Evolutionary conservation across 2,797 vertebrate genomes (phyloP), one percentile per base, ranked within the genome.

Genomic region (Characodon lateralis): DNA sequence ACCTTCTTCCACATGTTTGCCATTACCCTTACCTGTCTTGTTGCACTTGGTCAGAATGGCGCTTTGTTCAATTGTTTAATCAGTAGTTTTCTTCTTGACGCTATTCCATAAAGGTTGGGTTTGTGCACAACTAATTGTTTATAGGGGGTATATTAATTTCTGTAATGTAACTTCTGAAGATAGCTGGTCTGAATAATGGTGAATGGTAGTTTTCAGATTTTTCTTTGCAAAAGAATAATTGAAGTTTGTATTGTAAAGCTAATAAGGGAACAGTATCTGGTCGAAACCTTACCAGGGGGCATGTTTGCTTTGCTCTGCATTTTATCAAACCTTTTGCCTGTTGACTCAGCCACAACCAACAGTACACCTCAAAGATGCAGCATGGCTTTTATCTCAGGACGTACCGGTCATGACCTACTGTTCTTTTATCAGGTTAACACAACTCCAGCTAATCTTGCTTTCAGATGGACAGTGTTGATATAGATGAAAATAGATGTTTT

Each of bases 381-480:
- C 89, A 85, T 83, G 81, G 82, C 76, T 81, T 89, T 87, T 88
- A 91, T 89, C 90, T 94, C 92, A 94, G 92, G 92, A 91, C 78
- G 76, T 76, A 86, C 26, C 72, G 80, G 63, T 75, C 70, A 83
- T 35, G 22, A 18, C 86, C 84, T 78, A 77, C 88, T 76, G 80
- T 86, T 80, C 77, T 80, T 70, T 79, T 73, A 78, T 89, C 81
- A 88, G 82, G 89, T 88, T 76, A 51, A 82, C 75, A 71, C 59
- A 78, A 48, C 39, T 90, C 72, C 77, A 72, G 71, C 48, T 76
- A 58, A 71, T 85, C 26, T 78, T 73, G 68, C 74, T 80, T 87
- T 88, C 81, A 76, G 50, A 81, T 83, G 12, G 53, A 72, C 50
- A 65, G 22, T 74, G 35, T 82, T 84, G 35, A n/a, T 39, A 75